Evolutionary conservation across 2,797 vertebrate species (phyloP), one percentile per base, ranked within the genome.

Genomic region (Enteromius thamalakanensis): DNA sequence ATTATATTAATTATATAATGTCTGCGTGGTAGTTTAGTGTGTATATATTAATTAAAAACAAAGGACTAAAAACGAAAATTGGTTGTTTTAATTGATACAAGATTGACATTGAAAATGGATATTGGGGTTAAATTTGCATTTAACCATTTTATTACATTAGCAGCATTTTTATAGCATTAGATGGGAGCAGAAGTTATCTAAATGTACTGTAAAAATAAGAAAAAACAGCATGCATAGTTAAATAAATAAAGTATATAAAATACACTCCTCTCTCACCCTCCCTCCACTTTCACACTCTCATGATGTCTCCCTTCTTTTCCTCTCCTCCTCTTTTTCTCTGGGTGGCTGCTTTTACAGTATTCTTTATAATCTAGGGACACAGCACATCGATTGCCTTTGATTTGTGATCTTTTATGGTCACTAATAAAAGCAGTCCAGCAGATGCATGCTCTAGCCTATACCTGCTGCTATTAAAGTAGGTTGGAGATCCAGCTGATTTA

Each of bases 401-500:
- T 91, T 91, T 91, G 88, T 86, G 84, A 88, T 88, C 85, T 87
- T 89, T 91, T 88, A 90, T 87, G 65, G 82, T 87, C 71, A 3
- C 79, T 80, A 55, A 79, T 89, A 89, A 90, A 90, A 88, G 86
- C 58, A 83, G 62, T 32, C 55, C 81, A 71, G 67, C 51, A 72
- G 12, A 60, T 29, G 60, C 71, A 78, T 88, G 87, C 88, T 23
- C 74, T 79, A 85, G 85, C 88, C 85, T 85, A 82, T 85, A 83
- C 88, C 84, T 86, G 17, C 86, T 65, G 55, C 86, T 91, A 88
- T 89, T 91, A 87, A 89, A 60, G 86, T 69, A 10, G 45, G 82
- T 79, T 80, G 76, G 88, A 89, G 86, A 90, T 89, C 86, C 86
- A 65, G 86, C 86, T 87, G 90, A 90, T 91, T 91, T 87, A 88